These are phyloP conservation scores for Argyrosomus regius DNA, from an alignment of 2,797 vertebrate genomes.

Conservation along the genomic window DNA sequence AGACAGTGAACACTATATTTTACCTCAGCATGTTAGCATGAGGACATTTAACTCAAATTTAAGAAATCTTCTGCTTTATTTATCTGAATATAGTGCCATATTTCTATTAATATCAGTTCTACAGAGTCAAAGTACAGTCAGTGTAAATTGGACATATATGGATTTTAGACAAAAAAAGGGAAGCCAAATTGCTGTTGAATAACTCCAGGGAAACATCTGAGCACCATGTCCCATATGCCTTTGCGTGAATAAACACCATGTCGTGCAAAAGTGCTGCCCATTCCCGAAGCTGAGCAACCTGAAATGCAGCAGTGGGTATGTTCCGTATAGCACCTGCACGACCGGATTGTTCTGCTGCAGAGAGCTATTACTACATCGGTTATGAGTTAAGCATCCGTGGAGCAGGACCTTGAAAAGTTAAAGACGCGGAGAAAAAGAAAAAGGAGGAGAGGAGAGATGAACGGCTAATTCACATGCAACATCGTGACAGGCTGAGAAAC, in stretches of 20 bases:
- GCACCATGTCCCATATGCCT: neutral
- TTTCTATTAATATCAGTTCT: neutral
- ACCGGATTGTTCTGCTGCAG: conserved; percentile 52
- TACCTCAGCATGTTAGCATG: neutral
- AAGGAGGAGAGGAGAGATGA: neutral
- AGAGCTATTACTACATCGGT: conserved; percentile 24
- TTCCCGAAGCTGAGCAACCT: conserved; percentile 14
- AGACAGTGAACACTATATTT: neutral
- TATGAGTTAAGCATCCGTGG: conserved; percentile 38
- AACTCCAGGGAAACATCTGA: conserved; percentile 25
- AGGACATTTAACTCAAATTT: too few species aligned
- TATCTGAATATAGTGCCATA: neutral
- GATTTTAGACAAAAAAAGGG: neutral
- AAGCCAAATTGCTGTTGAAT: conserved; percentile 12
- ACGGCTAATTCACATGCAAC: neutral
- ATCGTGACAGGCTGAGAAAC: conserved; percentile 10
- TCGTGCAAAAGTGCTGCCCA: neutral
- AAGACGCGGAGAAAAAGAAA: conserved; percentile 6
- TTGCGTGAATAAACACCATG: conserved; percentile 19
- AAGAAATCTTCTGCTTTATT: too few species aligned
- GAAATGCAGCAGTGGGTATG: conserved; percentile 36
- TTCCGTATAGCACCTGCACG: conserved; percentile 32
- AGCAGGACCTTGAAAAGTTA: conserved; percentile 30
- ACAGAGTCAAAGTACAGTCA: neutral
- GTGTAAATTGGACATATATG: neutral